These are phyloP conservation scores for Elgaria multicarinata DNA, from an alignment of 2,113 vertebrate species.

Conservation along the genomic window DNA sequence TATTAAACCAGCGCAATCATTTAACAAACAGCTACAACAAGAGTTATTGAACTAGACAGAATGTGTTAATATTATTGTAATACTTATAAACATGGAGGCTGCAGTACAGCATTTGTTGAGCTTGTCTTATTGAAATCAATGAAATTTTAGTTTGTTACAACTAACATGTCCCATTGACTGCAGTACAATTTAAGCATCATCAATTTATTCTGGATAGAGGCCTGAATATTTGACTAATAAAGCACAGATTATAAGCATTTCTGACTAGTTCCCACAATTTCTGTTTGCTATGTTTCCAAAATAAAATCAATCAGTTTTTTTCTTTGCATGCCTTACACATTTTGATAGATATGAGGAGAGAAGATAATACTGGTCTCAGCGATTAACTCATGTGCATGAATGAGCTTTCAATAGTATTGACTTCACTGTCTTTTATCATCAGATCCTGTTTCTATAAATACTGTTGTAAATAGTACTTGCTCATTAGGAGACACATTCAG, in stretches of 20 bases:
- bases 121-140: neutral
- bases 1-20: neutral
- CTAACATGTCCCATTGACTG: neutral
- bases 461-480: neutral
- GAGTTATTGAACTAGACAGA: neutral
- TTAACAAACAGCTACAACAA: neutral
- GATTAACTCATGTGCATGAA: neutral
- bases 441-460: neutral
- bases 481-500: neutral
- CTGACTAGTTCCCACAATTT: neutral
- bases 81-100: neutral
- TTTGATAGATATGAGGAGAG: neutral
- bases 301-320: neutral
- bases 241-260: neutral
- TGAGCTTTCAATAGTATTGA: neutral
- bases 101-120: neutral
- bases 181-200: neutral
- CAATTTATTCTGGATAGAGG: neutral
- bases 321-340: neutral
- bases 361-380: neutral
- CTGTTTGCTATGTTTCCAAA: neutral
- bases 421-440: neutral
- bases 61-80: constrained; percentile 25
- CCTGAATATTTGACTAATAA: neutral
- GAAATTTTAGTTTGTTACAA: neutral